A percentile compares a stretch with the other conserved stretches of the same genome.
Evolutionary conservation across 2,797 vertebrate genomes (phyloP).

Genomic region (Serranus cabrilla): DNA sequence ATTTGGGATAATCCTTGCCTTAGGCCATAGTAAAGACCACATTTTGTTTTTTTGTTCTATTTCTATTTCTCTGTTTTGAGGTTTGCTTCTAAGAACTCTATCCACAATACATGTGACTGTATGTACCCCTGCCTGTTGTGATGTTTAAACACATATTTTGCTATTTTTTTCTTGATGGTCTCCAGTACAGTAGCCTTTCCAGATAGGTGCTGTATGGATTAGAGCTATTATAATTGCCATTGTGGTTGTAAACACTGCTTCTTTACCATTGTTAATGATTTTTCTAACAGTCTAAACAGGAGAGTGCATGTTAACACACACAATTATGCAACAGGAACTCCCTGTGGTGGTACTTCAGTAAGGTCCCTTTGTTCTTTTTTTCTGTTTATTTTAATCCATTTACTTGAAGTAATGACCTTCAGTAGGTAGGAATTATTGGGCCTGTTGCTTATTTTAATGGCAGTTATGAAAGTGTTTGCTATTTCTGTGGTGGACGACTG

Average conservation of each 20-base stretch:
- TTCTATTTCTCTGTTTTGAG: neutral
- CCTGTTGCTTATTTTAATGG: neutral
- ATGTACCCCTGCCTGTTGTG: slow-evolving; percentile 3
- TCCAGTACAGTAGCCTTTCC: neutral
- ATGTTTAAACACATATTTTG: slow-evolving; percentile 17
- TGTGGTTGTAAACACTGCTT: slow-evolving; percentile 7
- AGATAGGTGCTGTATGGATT: neutral
- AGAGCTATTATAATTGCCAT: neutral
- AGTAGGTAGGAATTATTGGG: neutral
- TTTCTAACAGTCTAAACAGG: neutral
- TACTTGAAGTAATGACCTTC: neutral
- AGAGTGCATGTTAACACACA: neutral
- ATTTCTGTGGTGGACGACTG: neutral
- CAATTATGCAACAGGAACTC: neutral
- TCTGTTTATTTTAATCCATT: neutral
- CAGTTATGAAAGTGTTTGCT: neutral
- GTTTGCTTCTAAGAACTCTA: slow-evolving; percentile 3
- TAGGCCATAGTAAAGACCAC: slow-evolving; percentile 14
- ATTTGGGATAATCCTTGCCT: slow-evolving; percentile 42
- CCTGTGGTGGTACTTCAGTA: rapidly evolving
- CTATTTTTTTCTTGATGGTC: slow-evolving; percentile 1
- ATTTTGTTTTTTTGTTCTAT: slow-evolving; percentile 24
- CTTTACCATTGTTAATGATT: neutral
- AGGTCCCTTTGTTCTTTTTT: neutral
- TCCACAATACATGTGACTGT: neutral